Percentiles rank a stretch among this genome's conserved stretches.
phyloP scores from a whole-genome alignment of 2,113 vertebrate genomes.

The Ptyas mucosa region DNA sequence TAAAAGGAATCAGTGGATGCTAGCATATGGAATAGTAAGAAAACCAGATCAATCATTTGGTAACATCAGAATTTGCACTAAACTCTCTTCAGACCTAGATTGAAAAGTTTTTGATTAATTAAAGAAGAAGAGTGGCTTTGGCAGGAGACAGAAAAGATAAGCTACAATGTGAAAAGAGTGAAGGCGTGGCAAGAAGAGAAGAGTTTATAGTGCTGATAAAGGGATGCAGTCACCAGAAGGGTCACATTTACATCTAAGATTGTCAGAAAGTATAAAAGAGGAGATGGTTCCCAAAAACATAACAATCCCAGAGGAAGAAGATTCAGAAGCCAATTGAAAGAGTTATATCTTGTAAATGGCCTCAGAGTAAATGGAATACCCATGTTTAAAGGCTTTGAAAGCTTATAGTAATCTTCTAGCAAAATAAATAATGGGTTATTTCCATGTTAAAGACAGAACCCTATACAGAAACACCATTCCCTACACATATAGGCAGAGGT shows the following conservation, averaged over 20 bases:
- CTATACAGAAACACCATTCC: background rate
- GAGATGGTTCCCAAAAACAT: background rate
- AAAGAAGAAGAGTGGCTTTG: background rate
- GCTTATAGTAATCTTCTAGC: too few species aligned
- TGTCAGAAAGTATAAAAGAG: background rate
- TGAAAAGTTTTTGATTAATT: background rate
- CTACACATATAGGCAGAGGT: background rate
- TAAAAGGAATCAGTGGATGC: background rate
- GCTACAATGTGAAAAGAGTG: background rate
- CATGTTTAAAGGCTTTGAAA: too few species aligned
- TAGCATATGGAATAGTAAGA: background rate
- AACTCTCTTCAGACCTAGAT: background rate
- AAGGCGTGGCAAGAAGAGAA: background rate
- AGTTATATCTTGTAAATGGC: too few species aligned
- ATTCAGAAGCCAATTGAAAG: background rate
- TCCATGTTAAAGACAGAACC: background rate
- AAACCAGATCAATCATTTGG: background rate
- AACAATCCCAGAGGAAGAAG: background rate
- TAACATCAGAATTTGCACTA: background rate
- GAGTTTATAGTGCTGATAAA: background rate
- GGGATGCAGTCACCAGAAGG: background rate
- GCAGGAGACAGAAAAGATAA: slow-evolving; percentile 28
- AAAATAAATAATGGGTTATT: too few species aligned
- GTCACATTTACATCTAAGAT: background rate
- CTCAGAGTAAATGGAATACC: too few species aligned